Conservation (phyloP, 2,888 invertebrate species). For the Chymomyza fuscimana region DNA sequence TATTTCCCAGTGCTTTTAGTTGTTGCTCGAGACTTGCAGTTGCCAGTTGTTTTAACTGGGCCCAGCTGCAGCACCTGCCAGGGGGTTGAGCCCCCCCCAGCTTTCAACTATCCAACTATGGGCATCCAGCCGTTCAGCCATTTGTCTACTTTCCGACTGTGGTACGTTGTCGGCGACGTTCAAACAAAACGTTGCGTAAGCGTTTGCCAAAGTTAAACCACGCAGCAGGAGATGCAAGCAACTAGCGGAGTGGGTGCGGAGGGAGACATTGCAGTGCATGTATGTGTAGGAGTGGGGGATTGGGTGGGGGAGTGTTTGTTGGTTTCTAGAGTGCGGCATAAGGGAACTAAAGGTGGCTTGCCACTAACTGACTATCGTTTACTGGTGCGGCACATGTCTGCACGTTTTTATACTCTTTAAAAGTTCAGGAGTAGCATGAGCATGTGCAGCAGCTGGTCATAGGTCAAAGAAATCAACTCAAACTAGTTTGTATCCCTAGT, state of each 20-base stretch:
- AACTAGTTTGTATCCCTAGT: no score
- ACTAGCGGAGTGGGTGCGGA: background rate
- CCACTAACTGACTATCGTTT: constrained; percentile 61
- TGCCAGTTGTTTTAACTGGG: constrained; percentile 9
- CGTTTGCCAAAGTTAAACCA: constrained; percentile 62
- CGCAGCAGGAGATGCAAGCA: background rate
- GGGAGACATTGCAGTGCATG: background rate
- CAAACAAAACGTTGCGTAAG: constrained; percentile 66
- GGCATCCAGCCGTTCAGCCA: constrained; percentile 39
- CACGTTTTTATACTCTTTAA: constrained; percentile 37
- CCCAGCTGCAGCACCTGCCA: constrained; percentile 52
- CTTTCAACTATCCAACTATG: background rate
- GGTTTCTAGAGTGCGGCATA: background rate
- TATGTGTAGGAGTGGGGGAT: background rate
- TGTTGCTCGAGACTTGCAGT: constrained; percentile 45
- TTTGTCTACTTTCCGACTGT: constrained; percentile 50
- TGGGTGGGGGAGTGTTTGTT: background rate
- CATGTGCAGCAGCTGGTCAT: background rate
- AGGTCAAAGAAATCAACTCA: no score
- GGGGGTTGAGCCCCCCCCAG: constrained; percentile 46
- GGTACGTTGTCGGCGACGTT: constrained; percentile 21
- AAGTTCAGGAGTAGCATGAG: background rate
- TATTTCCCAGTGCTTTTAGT: constrained; percentile 52
- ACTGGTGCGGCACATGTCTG: constrained; percentile 58
- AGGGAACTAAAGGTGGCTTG: constrained; percentile 15